A percentile compares a stretch with the other conserved stretches of the same genome.
These are phyloP conservation scores for Heliothis peltigera DNA, from an alignment of 2,888 invertebrate genomes.

Conservation along the genomic window DNA sequence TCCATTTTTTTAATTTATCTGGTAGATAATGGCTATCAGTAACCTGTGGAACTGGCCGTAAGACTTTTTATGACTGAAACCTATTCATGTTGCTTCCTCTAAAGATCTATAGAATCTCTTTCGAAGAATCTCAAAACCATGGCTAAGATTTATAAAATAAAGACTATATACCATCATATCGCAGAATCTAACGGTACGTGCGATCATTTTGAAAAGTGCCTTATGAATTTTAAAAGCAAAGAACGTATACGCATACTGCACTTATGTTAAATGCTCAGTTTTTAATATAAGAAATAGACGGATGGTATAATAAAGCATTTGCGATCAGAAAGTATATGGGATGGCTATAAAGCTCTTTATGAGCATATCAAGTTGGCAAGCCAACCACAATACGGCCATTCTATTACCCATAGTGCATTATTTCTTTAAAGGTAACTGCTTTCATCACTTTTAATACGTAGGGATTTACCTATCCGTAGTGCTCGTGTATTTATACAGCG, in stretches of 20 bases:
- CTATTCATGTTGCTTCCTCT: too few species aligned
- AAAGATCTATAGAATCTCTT: too few species aligned
- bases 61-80: too few species aligned
- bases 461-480: background rate
- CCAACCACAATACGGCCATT: background rate
- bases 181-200: too few species aligned
- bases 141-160: too few species aligned
- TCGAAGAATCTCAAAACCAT: too few species aligned
- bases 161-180: too few species aligned
- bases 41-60: too few species aligned
- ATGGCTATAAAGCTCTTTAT: background rate
- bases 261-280: background rate
- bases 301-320: background rate
- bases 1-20: too few species aligned
- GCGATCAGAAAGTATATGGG: background rate
- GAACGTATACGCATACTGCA: background rate
- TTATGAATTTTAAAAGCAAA: background rate
- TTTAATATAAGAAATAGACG: background rate
- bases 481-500: slow-evolving; percentile 20
- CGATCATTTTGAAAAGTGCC: background rate
- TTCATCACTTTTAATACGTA: background rate
- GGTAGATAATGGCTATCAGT: too few species aligned
- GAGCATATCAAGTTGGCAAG: background rate
- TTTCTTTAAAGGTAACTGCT: background rate
- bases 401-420: background rate